Conservation (phyloP, 2,888 invertebrate species). For the Aphrophora alni region DNA sequence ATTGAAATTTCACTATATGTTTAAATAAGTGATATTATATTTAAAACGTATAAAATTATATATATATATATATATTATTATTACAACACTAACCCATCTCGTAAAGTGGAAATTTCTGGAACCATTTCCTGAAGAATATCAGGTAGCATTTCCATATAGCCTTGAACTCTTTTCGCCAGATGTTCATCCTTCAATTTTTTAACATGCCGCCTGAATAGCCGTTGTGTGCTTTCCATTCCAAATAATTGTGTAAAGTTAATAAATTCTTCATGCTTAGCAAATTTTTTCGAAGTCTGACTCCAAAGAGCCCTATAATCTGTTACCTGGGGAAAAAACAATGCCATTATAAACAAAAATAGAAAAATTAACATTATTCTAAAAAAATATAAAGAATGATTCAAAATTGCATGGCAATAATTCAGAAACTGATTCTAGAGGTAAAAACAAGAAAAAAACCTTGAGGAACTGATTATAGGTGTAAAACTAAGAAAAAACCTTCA, state of each 20-base stretch:
- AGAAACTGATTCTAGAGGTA: too few relatives aligned
- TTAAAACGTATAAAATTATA: too few relatives aligned
- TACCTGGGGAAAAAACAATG: constrained; percentile 46
- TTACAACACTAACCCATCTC: constrained; percentile 63
- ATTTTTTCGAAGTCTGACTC: constrained; percentile 85
- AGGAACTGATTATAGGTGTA: too few relatives aligned
- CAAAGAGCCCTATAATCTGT: constrained; percentile 75
- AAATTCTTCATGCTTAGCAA: constrained; percentile 89
- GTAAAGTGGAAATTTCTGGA: constrained; percentile 74
- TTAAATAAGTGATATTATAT: too few relatives aligned
- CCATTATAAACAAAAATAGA: constrained; percentile 37
- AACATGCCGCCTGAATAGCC: constrained; percentile 78
- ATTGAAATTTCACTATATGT: too few relatives aligned
- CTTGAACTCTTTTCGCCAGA: constrained; percentile 74
- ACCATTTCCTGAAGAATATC: constrained; percentile 78
- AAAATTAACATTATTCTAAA: background rate
- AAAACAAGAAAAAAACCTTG: too few relatives aligned
- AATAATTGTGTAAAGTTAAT: constrained; percentile 87
- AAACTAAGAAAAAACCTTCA: too few relatives aligned
- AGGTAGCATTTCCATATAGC: constrained; percentile 79
- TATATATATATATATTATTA: too few relatives aligned
- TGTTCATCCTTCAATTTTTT: constrained; percentile 83
- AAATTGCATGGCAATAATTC: too few relatives aligned
- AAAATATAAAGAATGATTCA: too few relatives aligned
- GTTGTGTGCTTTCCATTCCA: constrained; percentile 71